phyloP scores from a whole-genome alignment of 2,797 vertebrate genomes.

The Anomalospiza imberbis region DNA sequence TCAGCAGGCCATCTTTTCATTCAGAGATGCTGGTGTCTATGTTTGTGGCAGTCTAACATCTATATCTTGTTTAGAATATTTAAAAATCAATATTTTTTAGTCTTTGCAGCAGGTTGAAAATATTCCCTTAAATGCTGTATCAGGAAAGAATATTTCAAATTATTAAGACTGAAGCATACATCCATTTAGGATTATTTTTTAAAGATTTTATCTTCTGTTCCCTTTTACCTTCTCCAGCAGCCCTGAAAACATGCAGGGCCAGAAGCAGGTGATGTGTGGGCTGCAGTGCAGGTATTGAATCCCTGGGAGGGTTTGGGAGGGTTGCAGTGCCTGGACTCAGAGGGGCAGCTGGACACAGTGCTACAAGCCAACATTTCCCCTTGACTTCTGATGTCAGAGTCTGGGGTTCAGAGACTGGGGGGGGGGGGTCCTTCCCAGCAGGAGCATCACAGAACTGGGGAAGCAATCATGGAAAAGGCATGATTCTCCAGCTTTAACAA shows the following conservation, averaged over 20 bases:
- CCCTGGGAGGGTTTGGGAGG: background rate
- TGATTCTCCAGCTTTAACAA: background rate
- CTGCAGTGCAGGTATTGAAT: background rate
- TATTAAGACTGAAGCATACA: background rate
- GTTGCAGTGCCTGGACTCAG: background rate
- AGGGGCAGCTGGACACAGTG: background rate
- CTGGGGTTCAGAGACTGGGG: background rate
- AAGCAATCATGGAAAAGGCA: background rate
- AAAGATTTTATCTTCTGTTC: background rate
- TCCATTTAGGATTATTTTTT: background rate
- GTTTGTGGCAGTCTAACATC: background rate
- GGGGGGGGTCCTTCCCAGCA: background rate
- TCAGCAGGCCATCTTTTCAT: constrained; percentile 40
- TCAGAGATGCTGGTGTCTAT: background rate
- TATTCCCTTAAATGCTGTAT: background rate
- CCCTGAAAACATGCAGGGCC: background rate
- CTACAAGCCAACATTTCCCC: background rate
- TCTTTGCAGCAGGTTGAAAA: constrained; percentile 21
- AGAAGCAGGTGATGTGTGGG: background rate
- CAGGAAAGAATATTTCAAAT: background rate
- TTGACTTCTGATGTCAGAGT: background rate
- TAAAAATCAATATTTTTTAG: constrained; percentile 22
- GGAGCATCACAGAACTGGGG: background rate
- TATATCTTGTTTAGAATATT: background rate
- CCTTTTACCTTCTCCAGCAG: background rate